Evolutionary conservation across 2,797 vertebrate species (phyloP).

Genomic region (Adelosebastes latens): DNA sequence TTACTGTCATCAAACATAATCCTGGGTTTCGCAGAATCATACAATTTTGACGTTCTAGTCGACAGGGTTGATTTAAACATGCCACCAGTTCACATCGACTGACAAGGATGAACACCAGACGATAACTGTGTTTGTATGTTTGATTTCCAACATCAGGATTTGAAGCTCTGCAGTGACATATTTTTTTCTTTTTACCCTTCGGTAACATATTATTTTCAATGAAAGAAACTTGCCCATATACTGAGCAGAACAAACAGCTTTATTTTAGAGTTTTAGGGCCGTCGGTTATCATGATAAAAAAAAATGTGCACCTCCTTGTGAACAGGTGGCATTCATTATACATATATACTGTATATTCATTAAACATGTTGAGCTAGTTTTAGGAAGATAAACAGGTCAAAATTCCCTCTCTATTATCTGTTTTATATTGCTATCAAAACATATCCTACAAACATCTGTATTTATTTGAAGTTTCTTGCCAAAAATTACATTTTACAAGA

Average conservation of each 20-base stretch:
- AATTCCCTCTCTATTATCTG: too few relatives aligned
- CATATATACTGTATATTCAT: too few relatives aligned
- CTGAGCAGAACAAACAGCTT: background rate
- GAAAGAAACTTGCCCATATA: background rate
- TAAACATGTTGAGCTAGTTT: rapidly evolving
- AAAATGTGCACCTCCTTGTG: too few relatives aligned
- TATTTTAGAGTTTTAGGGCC: background rate
- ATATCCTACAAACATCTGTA: too few relatives aligned
- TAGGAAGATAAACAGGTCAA: too few relatives aligned
- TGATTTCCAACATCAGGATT: background rate
- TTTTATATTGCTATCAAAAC: too few relatives aligned
- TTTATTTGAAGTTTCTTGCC: too few relatives aligned
- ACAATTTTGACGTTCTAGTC: background rate
- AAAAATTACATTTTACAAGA: rapidly evolving
- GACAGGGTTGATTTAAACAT: background rate
- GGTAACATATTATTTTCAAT: background rate
- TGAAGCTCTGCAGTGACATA: background rate
- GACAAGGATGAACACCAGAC: background rate
- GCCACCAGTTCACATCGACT: background rate
- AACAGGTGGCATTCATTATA: too few relatives aligned
- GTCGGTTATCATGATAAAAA: too few relatives aligned
- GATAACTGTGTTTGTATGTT: background rate
- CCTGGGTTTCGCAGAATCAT: background rate
- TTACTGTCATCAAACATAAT: background rate
- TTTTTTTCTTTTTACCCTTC: too few relatives aligned